Base-by-base conservation (phyloP, 2,113 vertebrate genomes). In the Albula glossodonta region DNA sequence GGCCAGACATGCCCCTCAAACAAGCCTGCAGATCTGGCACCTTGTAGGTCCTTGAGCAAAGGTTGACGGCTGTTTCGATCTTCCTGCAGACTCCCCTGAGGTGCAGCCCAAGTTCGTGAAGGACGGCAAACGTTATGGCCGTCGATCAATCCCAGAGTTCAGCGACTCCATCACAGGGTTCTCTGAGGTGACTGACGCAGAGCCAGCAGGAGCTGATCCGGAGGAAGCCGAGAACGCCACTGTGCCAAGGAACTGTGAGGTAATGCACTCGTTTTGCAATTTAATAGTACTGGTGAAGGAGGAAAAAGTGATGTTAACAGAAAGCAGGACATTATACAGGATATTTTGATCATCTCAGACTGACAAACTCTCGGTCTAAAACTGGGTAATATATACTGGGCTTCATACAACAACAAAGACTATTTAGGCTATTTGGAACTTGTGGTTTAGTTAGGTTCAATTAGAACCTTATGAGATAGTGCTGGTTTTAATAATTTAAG, bases 91-190 rank as follows among this genome's bases (percentile, higher is more conserved):
- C 19, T 97, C 96, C 22, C 93, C 94, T 0, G 97, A 98, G 90
- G 97, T 96, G 0, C 96, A 98, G 77, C 97, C 98, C 85, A 99
- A 99, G 92, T 98, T 98, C 81, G 95, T 99, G 88, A 97, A 96
- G 88, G 97, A 97, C 0, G 94, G 97, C 48, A 99, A 99, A 85
- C 97, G 97, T 19, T 99, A 99, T 0, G 98, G 98, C 74, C 97
- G 98, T 4, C 95, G 97, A 0, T 97, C 98, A 31, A 94, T 96
- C 48, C 98, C 98, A 0, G 98, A 98, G 88, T 96, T 96, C 87
- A 93, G 89, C 25, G 94, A 95, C 84, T 87, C 96, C 0, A 87
- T 91, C 91, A 91, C 96, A 3, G 97, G 95, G 85, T 92, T 94
- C 41, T 90, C 94, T 0, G 94, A 96, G 90, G 94, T 94, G 66